Evolutionary conservation across 2,797 vertebrate species (phyloP).

Genomic region (Enteromius trimaculatus): DNA sequence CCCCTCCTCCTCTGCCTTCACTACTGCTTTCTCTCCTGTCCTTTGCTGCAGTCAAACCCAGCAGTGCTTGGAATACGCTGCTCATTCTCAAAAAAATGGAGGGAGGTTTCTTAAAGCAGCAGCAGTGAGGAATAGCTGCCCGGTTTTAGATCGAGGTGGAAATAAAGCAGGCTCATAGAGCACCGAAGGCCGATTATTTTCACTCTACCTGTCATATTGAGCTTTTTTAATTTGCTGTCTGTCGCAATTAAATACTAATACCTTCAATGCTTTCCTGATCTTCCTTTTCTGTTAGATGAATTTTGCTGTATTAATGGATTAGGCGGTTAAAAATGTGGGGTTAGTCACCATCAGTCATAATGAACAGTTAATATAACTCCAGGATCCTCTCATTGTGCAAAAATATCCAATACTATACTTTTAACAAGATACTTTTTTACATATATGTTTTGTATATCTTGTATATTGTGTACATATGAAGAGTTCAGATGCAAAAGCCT

Average conservation of each 20-base stretch:
- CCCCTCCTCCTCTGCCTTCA: conserved; percentile 36
- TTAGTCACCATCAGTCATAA: not conserved
- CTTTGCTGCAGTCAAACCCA: conserved; percentile 56
- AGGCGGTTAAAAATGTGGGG: too few species aligned
- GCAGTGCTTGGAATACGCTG: conserved; percentile 36
- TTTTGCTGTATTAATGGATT: not conserved
- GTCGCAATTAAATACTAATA: not conserved
- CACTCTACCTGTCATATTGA: not conserved
- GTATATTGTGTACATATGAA: not conserved
- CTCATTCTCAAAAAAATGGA: conserved; percentile 51
- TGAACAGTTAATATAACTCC: not conserved
- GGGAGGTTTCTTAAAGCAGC: conserved; percentile 36
- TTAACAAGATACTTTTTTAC: not conserved
- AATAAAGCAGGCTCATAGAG: not conserved
- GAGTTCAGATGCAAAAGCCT: not conserved
- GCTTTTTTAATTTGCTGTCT: not conserved
- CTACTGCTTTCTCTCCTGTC: conserved; percentile 39
- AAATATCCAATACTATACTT: not conserved
- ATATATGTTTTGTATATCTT: not conserved
- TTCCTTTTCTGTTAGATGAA: not conserved
- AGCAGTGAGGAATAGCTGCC: conserved; percentile 16
- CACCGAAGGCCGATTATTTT: not conserved
- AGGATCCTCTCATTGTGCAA: not conserved
- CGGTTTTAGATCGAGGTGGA: not conserved
- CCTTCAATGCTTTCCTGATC: not conserved